These are phyloP conservation scores for Clarias platycephalus DNA, from an alignment of 2,797 vertebrate genomes.

Conservation along the genomic window DNA sequence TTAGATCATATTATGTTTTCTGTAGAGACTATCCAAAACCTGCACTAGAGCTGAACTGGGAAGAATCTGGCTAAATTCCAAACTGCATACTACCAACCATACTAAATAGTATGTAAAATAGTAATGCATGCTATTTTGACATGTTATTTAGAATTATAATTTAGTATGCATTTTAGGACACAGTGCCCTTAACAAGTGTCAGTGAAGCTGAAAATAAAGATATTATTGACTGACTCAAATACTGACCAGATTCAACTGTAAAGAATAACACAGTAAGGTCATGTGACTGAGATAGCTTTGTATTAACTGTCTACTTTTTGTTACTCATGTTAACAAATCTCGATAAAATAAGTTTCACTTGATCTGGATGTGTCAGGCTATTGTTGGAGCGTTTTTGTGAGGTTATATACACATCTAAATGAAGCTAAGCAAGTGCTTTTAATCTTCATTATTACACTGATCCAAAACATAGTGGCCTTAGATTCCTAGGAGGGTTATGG, in stretches of 20 bases:
- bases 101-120: neutral
- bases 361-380: constrained; percentile 22
- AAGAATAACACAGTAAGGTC: constrained; percentile 47
- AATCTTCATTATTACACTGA: constrained; percentile 37
- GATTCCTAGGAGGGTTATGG: constrained; percentile 33
- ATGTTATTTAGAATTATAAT: neutral
- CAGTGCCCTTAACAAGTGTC: constrained; percentile 23
- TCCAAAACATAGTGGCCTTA: constrained; percentile 24
- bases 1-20: neutral
- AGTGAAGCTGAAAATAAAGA: constrained; percentile 29
- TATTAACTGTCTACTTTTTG: neutral
- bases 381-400: constrained; percentile 14
- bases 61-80: neutral
- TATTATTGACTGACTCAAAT: constrained; percentile 41
- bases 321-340: constrained; percentile 33
- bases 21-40: constrained; percentile 1
- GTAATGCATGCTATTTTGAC: constrained; percentile 3
- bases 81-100: neutral
- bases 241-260: constrained; percentile 43
- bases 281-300: constrained; percentile 29
- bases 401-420: constrained; percentile 35
- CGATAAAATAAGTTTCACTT: constrained; percentile 21
- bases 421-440: constrained; percentile 29
- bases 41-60: neutral
- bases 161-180: constrained; percentile 3